A percentile compares a stretch with the other conserved stretches of the same genome.
Conservation (phyloP, 2,888 invertebrate genomes). For the Cosmia trapezina region DNA sequence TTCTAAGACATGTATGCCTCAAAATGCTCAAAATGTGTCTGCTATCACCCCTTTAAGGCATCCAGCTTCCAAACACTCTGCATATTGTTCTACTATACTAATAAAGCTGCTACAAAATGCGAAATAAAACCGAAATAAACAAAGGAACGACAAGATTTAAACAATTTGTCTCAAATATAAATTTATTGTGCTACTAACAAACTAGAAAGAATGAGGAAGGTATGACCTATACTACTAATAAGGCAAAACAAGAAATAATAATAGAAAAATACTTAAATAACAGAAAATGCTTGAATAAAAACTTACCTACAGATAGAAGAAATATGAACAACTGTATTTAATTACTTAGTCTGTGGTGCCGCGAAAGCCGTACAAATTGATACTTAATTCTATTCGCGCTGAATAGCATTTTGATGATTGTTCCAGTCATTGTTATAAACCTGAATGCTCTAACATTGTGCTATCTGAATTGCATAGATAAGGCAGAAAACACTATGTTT, state of each 20-base stretch:
- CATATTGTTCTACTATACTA: not conserved
- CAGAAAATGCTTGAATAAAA: not conserved
- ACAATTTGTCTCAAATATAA: not conserved
- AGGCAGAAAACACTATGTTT: not conserved
- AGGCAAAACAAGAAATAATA: not conserved
- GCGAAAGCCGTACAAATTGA: slow-evolving; percentile 62
- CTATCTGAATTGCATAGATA: slow-evolving; percentile 2
- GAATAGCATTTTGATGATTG: slow-evolving; percentile 68
- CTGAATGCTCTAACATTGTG: slow-evolving; percentile 9
- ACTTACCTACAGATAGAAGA: not conserved
- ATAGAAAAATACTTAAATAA: not conserved
- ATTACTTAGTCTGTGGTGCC: slow-evolving; percentile 59
- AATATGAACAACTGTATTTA: slow-evolving; percentile 9
- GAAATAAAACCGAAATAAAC: not conserved
- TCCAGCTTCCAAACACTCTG: too few species aligned
- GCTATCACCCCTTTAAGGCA: too few species aligned
- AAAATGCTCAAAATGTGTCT: too few species aligned
- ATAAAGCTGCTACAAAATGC: not conserved
- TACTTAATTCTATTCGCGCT: slow-evolving; percentile 60
- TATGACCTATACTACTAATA: not conserved
- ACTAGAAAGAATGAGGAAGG: too few species aligned
- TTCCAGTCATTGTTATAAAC: slow-evolving; percentile 36
- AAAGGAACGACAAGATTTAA: not conserved
- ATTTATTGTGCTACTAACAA: too few species aligned
- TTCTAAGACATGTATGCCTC: too few species aligned